Base-by-base conservation (phyloP, 64 coral and sea anemone genomes). In the Stylophora pistillata region DNA sequence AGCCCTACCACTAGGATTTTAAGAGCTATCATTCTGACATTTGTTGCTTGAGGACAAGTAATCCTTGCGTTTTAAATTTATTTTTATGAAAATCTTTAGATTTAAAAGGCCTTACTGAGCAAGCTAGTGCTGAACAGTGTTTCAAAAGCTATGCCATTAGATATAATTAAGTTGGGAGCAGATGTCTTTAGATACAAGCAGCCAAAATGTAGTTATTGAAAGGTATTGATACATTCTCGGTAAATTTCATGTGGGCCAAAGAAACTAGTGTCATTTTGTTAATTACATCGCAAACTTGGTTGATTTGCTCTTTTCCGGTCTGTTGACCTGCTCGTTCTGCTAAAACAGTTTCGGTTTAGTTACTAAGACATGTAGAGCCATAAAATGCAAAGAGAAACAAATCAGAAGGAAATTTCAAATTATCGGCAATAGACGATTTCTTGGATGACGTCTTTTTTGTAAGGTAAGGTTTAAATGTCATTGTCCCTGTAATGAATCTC, bases 271-370 rank as follows among this genome's bases (percentile, higher is more conserved):
- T 69, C 80, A 84, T 84, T 84, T 84, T 53, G 31, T 84, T 69
- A 84, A 84, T 84, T 84, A 33, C 60, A 84, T 53, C 30, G 61
- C 60, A 84, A 84, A 84, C 60, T 53, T 84, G 25, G 64, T 23
- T 27, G 15, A 34, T 15, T 27, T 16, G 34, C 18, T 37, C 79
- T 69, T 69, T 84, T 84, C 80, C 80, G 80, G 80, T 37, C n/a
- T 53, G 80, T 53, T 66, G 11, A 11, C 21, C 10, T 84, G 16
- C 69, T 53, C n/a, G 33, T 65, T 15, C 30, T 26, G 33, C 27
- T 78, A 64, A 65, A 82, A 30, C 56, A 65, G 64, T 31, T 20
- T 25, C 76, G 29, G 7, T 3, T 13, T 55, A 14, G 29, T 30
- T 32, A 37, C 71, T 74, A 13, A 30, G 26, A 68, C 21, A 68